Evolutionary conservation across 2,113 vertebrate species (phyloP).

Genomic region (Paramisgurnus dabryanus): DNA sequence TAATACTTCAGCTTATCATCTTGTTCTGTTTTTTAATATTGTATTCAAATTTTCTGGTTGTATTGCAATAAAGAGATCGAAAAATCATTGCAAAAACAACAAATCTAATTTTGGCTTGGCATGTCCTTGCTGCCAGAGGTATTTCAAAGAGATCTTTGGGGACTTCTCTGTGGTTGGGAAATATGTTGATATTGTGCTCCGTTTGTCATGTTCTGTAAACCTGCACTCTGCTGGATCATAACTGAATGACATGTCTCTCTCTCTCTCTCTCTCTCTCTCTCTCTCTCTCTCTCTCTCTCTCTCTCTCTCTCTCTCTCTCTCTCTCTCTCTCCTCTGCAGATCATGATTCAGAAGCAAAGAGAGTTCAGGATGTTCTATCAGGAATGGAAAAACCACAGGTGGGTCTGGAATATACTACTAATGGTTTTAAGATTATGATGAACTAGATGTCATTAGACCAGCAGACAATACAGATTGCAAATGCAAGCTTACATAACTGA

Average conservation of each 20-base stretch:
- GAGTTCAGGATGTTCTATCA: constrained; percentile 92
- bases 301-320: constrained; percentile 9
- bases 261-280: constrained; percentile 16
- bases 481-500: not conserved
- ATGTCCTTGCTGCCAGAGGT: too few species aligned
- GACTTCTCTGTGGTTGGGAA: not conserved
- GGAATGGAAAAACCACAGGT: constrained; percentile 97
- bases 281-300: constrained; percentile 19
- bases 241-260: constrained; percentile 27
- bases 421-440: not conserved
- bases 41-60: too few species aligned
- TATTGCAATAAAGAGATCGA: not conserved
- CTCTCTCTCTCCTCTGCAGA: constrained; percentile 72
- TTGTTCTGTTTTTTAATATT: too few species aligned
- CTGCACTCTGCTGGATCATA: constrained; percentile 32
- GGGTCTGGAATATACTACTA: constrained; percentile 61
- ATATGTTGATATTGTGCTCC: not conserved
- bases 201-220: not conserved
- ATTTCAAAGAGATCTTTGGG: too few species aligned
- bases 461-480: not conserved
- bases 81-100: not conserved
- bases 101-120: too few species aligned
- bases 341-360: constrained; percentile 92
- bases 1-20: too few species aligned
- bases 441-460: not conserved